Evolutionary conservation across 1,140 invertebrate species (phyloP), one percentile per base, ranked within the genome.

Genomic region (Drosophila pandora): DNA sequence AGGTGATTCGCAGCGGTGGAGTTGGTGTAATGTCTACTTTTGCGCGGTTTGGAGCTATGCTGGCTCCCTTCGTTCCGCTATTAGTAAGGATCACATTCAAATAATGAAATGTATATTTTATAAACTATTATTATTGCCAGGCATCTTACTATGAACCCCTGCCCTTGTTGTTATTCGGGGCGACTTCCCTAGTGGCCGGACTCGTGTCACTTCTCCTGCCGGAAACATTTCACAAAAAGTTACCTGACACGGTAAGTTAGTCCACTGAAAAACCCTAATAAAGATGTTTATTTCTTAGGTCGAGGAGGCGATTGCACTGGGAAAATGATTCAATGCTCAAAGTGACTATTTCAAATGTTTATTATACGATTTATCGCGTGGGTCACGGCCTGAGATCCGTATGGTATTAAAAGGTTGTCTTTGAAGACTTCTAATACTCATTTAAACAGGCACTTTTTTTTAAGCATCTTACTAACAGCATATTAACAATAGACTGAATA

Each of bases 11-110:
- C 28, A 94, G 93, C 69, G 93, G 93, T 10, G 94, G 93, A 3
- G 93, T 95, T 10, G 94, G 94, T 2, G 82, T 92, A 3, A 93
- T 94, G 64, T 94, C 94, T 3, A 94, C 94, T 7, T 91, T 94
- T 57, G 94, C 94, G 0, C 80, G 94, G 23, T 85, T 94, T 59
- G 94, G 94, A 3, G 94, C 94, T 1, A 93, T 95, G 91, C 57
- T 94, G 43, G 94, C 94, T 28, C 94, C 94, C 75, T 93, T 95
- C 92, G 92, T 94, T 6, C 93, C 94, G 0, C 72, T 94, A 17
- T 79, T 94, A 90, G 94, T 94, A 83, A 85, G 80, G 6, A 43
- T 43, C 2, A 43, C 17, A 21, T 12, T 17, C 0, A 9, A 47
- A 3, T 9, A 9, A 9, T 7, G 5, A 2, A 7, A 2, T 8